Base-by-base conservation (phyloP, 2,888 invertebrate species). In the Timema cristinae region DNA sequence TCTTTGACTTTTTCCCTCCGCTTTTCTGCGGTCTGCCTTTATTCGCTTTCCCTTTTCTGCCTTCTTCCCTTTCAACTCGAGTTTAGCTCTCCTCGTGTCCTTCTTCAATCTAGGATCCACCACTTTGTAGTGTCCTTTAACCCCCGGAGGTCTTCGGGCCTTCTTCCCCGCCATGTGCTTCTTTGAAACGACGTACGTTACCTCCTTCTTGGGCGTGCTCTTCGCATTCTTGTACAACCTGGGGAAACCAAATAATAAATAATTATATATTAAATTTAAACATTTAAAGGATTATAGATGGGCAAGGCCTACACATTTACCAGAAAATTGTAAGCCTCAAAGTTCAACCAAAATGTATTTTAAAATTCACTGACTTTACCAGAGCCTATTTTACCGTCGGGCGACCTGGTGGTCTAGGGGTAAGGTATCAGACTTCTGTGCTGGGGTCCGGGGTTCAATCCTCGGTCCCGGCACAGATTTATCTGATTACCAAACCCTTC, bases 51-150 rank as follows among this genome's bases (percentile, higher is more conserved):
- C 50, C 67, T 49, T 50, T 67, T 50, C 9, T 49, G 1, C 32
- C 48, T 66, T 66, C 70, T 72, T 72, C 16, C 16, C 67, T 16
- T 73, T 71, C 11, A 61, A 47, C 11, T 63, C 49, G 6, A 50
- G 67, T 50, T 74, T 74, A 5, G 63, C 52, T 50, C 52, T 56
- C 7, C 74, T 68, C 13, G 68, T 73, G 81, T 98, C 98, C 82
- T 98, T 98, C 83, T 98, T 98, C 92, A 97, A 91, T 77, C 98
- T 86, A 1, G 92, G 90, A 87, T 98, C 98, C 7, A 98, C 98
- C n/a, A 97, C 91, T 82, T 91, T 95, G 83, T 92, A 98, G 51
- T 88, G 91, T 70, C 98, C 98, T 82, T 95, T 95, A 47, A 97
- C 91, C 61, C 97, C 97, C 0, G 89, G 83, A 8, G 97, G 97